Percentiles rank a stretch among this genome's conserved stretches.
These are phyloP conservation scores for Tromatobia lineatoria DNA, from an alignment of 2,888 invertebrate genomes.

Conservation along the genomic window DNA sequence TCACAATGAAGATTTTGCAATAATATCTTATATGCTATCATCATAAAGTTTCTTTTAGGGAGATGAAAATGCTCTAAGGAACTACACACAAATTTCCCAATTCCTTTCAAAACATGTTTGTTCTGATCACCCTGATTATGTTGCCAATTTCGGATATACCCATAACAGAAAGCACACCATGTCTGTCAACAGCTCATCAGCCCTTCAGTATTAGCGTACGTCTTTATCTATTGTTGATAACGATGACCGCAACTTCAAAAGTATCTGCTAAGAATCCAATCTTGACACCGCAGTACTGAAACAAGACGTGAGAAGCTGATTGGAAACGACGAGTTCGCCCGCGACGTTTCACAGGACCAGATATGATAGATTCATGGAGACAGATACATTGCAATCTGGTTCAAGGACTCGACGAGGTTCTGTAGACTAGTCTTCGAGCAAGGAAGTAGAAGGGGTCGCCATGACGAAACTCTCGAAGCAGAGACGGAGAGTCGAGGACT, in stretches of 20 bases:
- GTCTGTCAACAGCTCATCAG: neutral
- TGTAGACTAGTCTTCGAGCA: constrained; percentile 33
- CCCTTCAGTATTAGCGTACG: neutral
- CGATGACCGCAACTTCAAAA: neutral
- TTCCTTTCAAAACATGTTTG: too few relatives aligned
- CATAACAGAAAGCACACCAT: neutral
- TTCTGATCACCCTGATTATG: too few relatives aligned
- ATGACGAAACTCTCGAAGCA: constrained; percentile 41
- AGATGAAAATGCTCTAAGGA: too few relatives aligned
- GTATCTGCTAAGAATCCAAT: neutral
- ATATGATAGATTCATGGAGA: constrained; percentile 22
- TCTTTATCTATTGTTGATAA: neutral
- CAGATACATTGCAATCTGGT: constrained; percentile 45
- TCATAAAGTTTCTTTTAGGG: too few relatives aligned
- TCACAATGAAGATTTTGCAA: too few relatives aligned
- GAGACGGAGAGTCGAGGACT: constrained; percentile 16
- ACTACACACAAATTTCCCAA: too few relatives aligned
- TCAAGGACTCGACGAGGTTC: constrained; percentile 49
- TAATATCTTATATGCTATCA: too few relatives aligned
- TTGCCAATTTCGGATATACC: too few relatives aligned
- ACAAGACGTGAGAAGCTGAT: constrained; percentile 25
- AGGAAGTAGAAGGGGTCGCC: constrained; percentile 4
- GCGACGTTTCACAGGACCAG: constrained; percentile 23
- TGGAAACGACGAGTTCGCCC: constrained; percentile 37
- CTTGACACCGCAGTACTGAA: neutral